Base-by-base conservation (phyloP, 2,888 invertebrate species). In the Ephialtes manifestator region DNA sequence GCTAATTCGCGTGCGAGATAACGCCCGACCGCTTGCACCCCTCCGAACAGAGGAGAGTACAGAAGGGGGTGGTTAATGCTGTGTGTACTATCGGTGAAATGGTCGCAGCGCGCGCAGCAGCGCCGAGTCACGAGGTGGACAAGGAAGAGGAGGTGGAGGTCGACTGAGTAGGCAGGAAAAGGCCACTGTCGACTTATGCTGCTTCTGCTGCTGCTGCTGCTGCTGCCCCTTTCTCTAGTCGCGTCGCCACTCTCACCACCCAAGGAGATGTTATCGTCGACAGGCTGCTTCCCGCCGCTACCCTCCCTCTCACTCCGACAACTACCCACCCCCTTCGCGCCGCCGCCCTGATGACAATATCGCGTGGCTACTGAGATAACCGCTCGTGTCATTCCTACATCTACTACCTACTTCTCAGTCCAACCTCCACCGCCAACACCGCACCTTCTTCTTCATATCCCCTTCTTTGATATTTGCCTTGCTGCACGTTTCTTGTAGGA, bases 1-100 rank as follows among this genome's bases (percentile, higher is more conserved):
- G 92, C 93, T 93, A 94, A 94, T 94, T 94, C 93, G 94, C 94
- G 93, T 94, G 94, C 90, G 88, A 93, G 93, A 93, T 93, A 93
- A 92, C 91, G 90, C 89, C 74, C 60, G 72, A 71, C 53, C 83
- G 46, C 18, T 46, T 28, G 39, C 83, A 74, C 79, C 87, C 74
- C 70, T 24, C 48, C 24, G 24, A 51, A 63, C 51, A 43, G n/a
- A 60, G 43, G 63, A 18, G 60, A 18, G 67, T 39, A 13, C n/a
- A 24, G 58, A 20, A 31, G 67, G 74, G 81, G 70, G 43, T 76
- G 85, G 84, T 86, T 76, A 86, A 87, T 84, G 87, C 82, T 85
- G 87, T 81, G 53, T 82, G 87, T 81, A 87, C 86, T 90, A 90
- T 90, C 89, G 91, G 83, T 90, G 90, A 86, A 88, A 89, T 88